phyloP scores from a whole-genome alignment of 2,797 vertebrate species.

The Oophaga sylvatica region DNA sequence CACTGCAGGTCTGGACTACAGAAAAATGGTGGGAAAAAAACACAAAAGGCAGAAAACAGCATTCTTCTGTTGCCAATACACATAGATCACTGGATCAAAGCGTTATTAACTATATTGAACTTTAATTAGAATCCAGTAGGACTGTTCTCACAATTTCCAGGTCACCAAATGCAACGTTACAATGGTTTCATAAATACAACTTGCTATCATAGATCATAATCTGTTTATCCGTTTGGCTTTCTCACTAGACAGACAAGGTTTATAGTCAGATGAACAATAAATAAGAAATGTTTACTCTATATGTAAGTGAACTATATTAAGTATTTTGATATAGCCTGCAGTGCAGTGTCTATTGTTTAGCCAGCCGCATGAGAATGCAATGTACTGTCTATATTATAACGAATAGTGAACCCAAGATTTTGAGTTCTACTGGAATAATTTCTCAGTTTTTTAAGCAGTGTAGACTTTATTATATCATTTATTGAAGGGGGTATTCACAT shows the following conservation, averaged over 20 bases:
- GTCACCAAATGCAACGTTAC: conserved; percentile 21
- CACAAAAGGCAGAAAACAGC: background rate
- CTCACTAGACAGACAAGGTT: conserved; percentile 50
- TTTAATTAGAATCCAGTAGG: conserved; percentile 25
- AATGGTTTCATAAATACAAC: conserved; percentile 33
- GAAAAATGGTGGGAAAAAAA: too few species aligned
- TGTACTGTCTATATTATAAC: background rate
- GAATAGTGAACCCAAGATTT: background rate
- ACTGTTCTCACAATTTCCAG: conserved; percentile 24
- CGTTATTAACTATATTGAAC: conserved; percentile 44
- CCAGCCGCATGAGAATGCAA: conserved; percentile 16
- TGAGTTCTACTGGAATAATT: background rate
- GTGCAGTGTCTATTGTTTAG: conserved; percentile 30
- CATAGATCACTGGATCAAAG: conserved; percentile 13
- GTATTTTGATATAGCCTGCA: conserved; percentile 52
- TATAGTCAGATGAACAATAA: conserved; percentile 47
- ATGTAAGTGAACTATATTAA: conserved; percentile 51
- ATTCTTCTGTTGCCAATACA: background rate
- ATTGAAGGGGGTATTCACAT: background rate
- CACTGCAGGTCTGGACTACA: too few species aligned
- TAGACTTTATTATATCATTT: background rate
- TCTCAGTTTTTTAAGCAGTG: background rate
- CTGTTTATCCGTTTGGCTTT: conserved; percentile 48
- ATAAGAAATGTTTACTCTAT: conserved; percentile 51
- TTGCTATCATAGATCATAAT: conserved; percentile 36